Evolutionary conservation across 2,888 invertebrate species (phyloP), one percentile per base, ranked within the genome.

Genomic region (Macrophya alboannulata): DNA sequence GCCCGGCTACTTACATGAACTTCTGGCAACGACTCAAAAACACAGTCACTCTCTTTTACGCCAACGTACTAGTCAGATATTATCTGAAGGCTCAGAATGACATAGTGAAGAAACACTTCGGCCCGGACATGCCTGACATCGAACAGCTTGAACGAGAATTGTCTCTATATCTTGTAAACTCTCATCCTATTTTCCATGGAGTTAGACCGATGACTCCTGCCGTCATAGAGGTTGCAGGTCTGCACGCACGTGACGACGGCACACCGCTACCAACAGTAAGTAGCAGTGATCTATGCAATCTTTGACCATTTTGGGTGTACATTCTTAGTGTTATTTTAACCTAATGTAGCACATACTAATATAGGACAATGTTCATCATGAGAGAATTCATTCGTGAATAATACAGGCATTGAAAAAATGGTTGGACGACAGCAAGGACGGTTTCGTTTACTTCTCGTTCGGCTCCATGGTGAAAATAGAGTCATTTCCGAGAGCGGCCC

Each of bases 161-260:
- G 87, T 85, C 88, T 55, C 31, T 93, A 12, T 89, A 94, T 76
- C 92, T 94, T 87, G 93, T 95, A 0, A 95, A 95, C 88, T 94
- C 94, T 40, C 95, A 95, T 90, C 94, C 94, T 87, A 94, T 94
- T 6, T 87, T 95, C 45, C 94, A 94, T 83, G 95, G 95, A 0
- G 92, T 94, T 0, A 94, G 94, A 79, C 92, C 94, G 1, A 88
- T 94, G 84, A 93, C 94, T 0, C 93, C 94, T 2, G 94, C 94
- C 86, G 92, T 95, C n/a, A 89, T 95, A 59, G 95, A 95, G 90
- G 88, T 95, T 86, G 94, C 95, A 6, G 95, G 95, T 2, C 89
- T 95, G 85, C 95, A 95, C 71, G 62, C 71, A 17, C 65, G 31
- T 21, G 84, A 84, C 17, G 59, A 84, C 4, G n/a, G 72, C 0